phyloP scores from a whole-genome alignment of 35 echinoderm and acorn worm genomes.

The Apostichopus californicus region DNA sequence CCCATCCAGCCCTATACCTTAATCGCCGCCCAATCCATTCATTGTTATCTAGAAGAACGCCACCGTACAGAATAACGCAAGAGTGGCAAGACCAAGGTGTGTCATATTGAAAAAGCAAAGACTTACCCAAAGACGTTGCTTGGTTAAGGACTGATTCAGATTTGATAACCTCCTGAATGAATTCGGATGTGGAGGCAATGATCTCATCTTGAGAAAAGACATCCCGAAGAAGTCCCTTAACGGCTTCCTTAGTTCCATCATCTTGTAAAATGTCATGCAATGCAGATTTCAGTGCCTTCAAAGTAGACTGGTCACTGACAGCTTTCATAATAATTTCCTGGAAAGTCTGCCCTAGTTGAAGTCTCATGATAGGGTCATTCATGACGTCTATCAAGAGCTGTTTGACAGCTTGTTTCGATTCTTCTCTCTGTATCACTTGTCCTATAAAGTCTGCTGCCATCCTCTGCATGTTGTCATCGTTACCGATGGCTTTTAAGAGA shows the following conservation, averaged over 20 bases:
- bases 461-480: constrained; percentile 76
- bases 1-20: no score
- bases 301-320: constrained; percentile 68
- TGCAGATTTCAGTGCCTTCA: constrained; percentile 53
- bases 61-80: no score
- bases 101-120: not conserved
- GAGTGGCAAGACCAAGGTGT: no score
- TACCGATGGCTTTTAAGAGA: constrained; percentile 63
- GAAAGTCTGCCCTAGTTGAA: constrained; percentile 49
- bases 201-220: constrained; percentile 74
- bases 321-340: constrained; percentile 69
- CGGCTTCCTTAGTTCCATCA: constrained; percentile 54
- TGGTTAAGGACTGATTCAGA: constrained; percentile 71
- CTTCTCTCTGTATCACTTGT: constrained; percentile 51
- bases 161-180: constrained; percentile 76
- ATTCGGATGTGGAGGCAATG: constrained; percentile 47
- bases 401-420: constrained; percentile 59
- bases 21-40: no score
- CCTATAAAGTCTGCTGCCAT: constrained; percentile 68
- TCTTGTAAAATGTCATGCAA: constrained; percentile 66
- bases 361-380: constrained; percentile 56
- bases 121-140: constrained; percentile 80
- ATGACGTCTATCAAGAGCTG: constrained; percentile 48
- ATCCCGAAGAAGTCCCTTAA: constrained; percentile 53
- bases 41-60: no score